Evolutionary conservation across 1,140 invertebrate species (phyloP).

Genomic region (Brachionus angularis): DNA sequence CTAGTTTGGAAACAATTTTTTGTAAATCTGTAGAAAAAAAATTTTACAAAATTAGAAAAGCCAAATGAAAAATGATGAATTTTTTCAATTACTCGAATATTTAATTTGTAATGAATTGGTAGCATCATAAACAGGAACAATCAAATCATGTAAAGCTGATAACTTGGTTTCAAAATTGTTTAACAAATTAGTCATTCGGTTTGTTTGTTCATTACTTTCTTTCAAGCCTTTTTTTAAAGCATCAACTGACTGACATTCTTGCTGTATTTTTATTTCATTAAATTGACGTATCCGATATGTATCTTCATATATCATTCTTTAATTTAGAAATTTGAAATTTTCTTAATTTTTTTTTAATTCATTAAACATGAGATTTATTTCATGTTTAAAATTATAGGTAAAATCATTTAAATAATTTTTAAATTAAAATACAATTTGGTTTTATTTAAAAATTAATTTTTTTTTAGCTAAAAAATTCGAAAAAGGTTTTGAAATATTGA

Average conservation of each 20-base stretch:
- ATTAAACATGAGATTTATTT: no score
- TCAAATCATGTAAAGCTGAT: constrained; percentile 24
- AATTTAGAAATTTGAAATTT: no score
- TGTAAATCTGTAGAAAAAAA: neutral
- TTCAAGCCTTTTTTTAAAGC: constrained; percentile 3
- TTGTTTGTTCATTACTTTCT: constrained; percentile 39
- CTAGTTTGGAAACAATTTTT: constrained; percentile 8
- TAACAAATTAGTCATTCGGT: constrained; percentile 17
- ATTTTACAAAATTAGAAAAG: neutral
- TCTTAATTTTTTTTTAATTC: no score
- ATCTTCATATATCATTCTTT: constrained; percentile 28
- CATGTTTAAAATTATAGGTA: no score
- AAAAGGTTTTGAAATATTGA: no score
- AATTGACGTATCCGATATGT: constrained; percentile 31
- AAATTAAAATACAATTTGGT: no score
- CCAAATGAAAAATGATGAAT: neutral
- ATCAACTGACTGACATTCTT: constrained; percentile 16
- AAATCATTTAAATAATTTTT: no score
- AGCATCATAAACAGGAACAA: constrained; percentile 32
- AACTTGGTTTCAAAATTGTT: constrained; percentile 18
- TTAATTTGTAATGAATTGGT: constrained; percentile 37
- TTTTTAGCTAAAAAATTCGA: neutral
- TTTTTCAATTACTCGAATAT: constrained; percentile 7
- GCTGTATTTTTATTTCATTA: constrained; percentile 27
- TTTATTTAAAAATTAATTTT: neutral